These are phyloP conservation scores for Capitulum mitella DNA, from an alignment of 2,888 invertebrate genomes.

Conservation along the genomic window DNA sequence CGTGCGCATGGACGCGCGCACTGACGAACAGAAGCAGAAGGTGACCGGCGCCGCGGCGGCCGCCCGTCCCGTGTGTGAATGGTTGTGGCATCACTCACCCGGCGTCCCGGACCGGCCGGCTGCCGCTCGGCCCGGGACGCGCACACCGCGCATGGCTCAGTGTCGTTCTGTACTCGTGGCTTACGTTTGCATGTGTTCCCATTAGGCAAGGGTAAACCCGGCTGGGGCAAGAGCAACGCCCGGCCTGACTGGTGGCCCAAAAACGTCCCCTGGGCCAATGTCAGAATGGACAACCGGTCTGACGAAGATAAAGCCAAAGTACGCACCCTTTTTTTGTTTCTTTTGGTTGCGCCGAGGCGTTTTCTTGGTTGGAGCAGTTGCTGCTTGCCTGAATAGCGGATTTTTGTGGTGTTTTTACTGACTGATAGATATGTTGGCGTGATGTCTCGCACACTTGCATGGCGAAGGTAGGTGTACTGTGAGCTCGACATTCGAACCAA, in stretches of 20 bases:
- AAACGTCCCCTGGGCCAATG: slow-evolving; percentile 96
- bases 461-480: not conserved
- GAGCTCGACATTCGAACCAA: too few species aligned
- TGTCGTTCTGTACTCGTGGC: not conserved
- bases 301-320: slow-evolving; percentile 97
- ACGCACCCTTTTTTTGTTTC: slow-evolving; percentile 33
- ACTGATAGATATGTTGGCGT: not conserved
- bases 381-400: not conserved
- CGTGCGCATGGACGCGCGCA: slow-evolving; percentile 91
- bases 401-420: not conserved
- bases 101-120: not conserved
- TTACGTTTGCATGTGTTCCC: slow-evolving; percentile 21
- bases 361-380: not conserved
- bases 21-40: slow-evolving; percentile 95
- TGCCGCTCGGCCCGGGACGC: not conserved
- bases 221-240: slow-evolving; percentile 94
- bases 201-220: slow-evolving; percentile 81
- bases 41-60: slow-evolving; percentile 48
- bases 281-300: slow-evolving; percentile 89
- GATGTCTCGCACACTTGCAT: not conserved
- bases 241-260: slow-evolving; percentile 97
- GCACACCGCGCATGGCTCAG: slow-evolving; percentile 12
- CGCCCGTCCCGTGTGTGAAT: not conserved
- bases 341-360: not conserved
- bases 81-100: not conserved